Conservation (phyloP, 2,888 invertebrate genomes). For the Troilus luridus region DNA sequence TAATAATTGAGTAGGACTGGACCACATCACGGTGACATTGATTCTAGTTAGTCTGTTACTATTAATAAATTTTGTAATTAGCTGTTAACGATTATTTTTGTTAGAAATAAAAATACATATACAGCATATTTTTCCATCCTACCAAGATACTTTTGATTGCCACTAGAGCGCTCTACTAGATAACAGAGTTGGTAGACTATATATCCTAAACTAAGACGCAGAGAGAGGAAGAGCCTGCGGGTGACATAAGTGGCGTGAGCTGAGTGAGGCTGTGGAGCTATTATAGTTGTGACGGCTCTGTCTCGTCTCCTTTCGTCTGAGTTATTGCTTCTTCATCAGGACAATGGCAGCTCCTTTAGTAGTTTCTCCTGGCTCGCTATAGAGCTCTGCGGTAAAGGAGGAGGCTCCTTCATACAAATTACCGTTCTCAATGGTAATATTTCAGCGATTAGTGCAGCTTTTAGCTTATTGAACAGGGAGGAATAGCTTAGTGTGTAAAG, state of each 20-base stretch:
- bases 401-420: neutral
- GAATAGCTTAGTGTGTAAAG: no score
- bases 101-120: neutral
- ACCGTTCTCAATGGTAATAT: neutral
- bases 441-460: neutral
- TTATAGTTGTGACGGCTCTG: constrained; percentile 7
- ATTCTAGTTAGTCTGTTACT: no score
- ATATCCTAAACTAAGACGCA: neutral
- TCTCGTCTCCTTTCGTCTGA: neutral
- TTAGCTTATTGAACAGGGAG: no score
- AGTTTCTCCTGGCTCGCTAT: neutral
- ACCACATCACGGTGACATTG: no score
- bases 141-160: neutral
- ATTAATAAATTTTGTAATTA: no score
- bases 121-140: neutral
- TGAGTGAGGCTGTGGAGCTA: neutral
- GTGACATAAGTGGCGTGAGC: neutral
- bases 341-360: neutral
- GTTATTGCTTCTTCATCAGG: neutral
- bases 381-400: neutral
- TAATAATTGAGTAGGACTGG: no score
- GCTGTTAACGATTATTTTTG: no score
- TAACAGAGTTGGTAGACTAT: neutral
- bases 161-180: neutral
- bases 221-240: neutral